Evolutionary conservation across 2,797 vertebrate genomes (phyloP).

Genomic region (Xiphophorus birchmanni): DNA sequence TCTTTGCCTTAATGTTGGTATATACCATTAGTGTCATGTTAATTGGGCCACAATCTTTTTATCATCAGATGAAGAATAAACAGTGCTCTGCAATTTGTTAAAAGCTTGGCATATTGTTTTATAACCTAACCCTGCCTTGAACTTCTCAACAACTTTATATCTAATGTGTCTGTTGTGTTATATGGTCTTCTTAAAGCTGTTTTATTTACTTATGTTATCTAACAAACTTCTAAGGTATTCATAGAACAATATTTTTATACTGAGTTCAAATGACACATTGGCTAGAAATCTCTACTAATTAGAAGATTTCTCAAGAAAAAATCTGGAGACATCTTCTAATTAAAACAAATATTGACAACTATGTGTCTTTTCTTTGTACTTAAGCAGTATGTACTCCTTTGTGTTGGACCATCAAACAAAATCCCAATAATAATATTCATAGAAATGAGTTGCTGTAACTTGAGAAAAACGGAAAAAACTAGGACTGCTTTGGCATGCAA

Average conservation of each 20-base stretch:
- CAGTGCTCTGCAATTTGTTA: background rate
- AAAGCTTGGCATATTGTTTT: background rate
- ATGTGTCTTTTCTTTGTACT: background rate
- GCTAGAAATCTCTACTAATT: background rate
- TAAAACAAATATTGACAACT: background rate
- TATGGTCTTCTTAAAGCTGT: background rate
- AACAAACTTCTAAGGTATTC: background rate
- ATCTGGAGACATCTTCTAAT: background rate
- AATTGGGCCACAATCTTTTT: background rate
- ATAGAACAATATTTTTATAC: background rate
- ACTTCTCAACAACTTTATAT: background rate
- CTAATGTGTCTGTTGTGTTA: background rate
- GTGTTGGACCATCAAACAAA: background rate
- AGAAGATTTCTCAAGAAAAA: background rate
- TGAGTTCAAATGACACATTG: background rate
- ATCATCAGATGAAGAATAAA: background rate
- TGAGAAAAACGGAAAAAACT: background rate
- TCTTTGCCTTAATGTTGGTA: no score
- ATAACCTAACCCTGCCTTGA: background rate
- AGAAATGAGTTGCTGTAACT: background rate
- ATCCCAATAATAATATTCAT: background rate
- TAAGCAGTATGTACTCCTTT: background rate
- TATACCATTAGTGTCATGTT: no score
- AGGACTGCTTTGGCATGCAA: conserved; percentile 23
- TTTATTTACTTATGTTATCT: background rate